Evolutionary conservation across 2,888 invertebrate genomes (phyloP), one percentile per base, ranked within the genome.

Genomic region (Penaeus monodon): DNA sequence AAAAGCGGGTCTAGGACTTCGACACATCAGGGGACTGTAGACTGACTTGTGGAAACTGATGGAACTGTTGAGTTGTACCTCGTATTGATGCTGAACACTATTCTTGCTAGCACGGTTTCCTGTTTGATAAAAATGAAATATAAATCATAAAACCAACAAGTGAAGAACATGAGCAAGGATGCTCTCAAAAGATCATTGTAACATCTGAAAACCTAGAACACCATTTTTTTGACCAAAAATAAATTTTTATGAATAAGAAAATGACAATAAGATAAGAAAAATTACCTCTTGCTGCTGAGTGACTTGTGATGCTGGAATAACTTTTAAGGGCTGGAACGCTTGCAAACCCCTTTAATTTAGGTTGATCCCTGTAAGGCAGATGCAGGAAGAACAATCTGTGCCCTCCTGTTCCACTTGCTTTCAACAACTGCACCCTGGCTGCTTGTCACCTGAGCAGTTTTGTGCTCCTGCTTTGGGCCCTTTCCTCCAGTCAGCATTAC

Each of bases 281-380:
- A 73, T 33, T 73, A 86, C 86, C 86, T 86, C 86, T 82, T 82
- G 82, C 38, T 86, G 86, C 38, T 82, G 86, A 27, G 86, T 86
- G 44, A 86, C 86, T 64, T 86, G 86, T 0, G 84, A 87, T 65
- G 83, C 83, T 12, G 83, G 80, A 29, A 80, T 88, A 49, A 89
- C 89, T 78, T 89, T 89, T n/a, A 89, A 70, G 27, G 89, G 85
- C n/a, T 89, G 89, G 78, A 89, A 89, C 33, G 88, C 88, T 78
- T 89, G 89, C 14, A 89, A 73, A 4, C 89, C 85, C 76, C 88
- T 89, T 17, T 87, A 64, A 33, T 87, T 87, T 12, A 89, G 76
- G 4, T 88, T 29, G 85, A 85, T 10, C 88, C 88, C 78, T 88
- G 88, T 10, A 89, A 70, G 12, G 88, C 88, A 49, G 88, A 82